These are phyloP conservation scores for Amazona finschi DNA, from an alignment of 2,797 vertebrate species.

Conservation along the genomic window DNA sequence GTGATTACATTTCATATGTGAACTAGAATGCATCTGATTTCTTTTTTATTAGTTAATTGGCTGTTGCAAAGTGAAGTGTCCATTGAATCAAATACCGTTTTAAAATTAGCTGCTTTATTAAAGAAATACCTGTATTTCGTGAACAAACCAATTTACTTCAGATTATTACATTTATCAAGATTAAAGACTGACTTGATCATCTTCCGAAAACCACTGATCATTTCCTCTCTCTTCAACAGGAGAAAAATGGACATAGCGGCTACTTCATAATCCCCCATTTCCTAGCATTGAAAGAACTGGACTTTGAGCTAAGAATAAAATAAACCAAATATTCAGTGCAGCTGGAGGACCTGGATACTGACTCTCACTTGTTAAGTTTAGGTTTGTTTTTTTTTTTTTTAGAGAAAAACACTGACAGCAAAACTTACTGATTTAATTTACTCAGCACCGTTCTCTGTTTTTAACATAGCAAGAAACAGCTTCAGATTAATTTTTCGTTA, in stretches of 20 bases:
- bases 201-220: background rate
- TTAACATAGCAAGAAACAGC: background rate
- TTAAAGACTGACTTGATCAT: background rate
- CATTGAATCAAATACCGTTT: background rate
- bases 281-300: background rate
- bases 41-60: background rate
- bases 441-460: background rate
- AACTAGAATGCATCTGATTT: background rate
- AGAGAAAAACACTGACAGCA: background rate
- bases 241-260: background rate
- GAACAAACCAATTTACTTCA: background rate
- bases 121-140: background rate
- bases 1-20: background rate
- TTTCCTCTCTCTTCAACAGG: background rate
- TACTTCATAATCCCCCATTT: background rate
- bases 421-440: background rate
- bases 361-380: background rate
- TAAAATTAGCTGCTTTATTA: background rate
- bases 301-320: background rate
- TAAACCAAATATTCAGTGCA: background rate
- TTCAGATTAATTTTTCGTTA: background rate
- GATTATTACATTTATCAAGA: background rate
- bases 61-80: background rate
- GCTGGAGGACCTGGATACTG: background rate
- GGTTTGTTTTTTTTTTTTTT: background rate